Base-by-base conservation (phyloP, 2,888 invertebrate genomes). In the Cheilosia soror region DNA sequence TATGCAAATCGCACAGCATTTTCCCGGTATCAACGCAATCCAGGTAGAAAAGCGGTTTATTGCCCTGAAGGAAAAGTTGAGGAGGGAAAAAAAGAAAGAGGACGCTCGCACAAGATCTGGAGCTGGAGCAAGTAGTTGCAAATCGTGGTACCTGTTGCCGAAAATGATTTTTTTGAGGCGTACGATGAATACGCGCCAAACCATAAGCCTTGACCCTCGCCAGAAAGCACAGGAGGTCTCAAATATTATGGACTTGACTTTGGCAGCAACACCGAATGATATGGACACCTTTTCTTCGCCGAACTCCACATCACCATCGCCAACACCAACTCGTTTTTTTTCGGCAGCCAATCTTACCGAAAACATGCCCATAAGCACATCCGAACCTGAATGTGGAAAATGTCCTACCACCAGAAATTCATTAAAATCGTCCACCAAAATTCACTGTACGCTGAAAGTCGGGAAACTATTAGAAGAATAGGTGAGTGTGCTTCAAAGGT, bases 291-390 rank as follows among this genome's bases (percentile, higher is more conserved):
- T 9, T 40, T 40, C 9, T 40, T 40, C 7, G 40, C 7, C 9
- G 40, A 40, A 40, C 40, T 44, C 44, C 33, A 37, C 57, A 57
- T 37, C 57, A 44, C 44, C 44, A 44, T 44, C 44, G 15, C 57
- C 57, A 57, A 57, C 57, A 44, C 44, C 44, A 44, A n/a, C 4
- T 15, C 44, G 5, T n/a, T 29, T 29, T 29, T 2, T 5, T 29
- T 5, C 29, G 2, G 29, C 29, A 29, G 5, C 29, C 2, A 29
- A 29, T 5, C 29, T 29, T 5, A 2, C 5, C 5, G 29, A 29
- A 29, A 29, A 29, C 29, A 2, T 5, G 4, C 4, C 5, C 4
- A 29, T 29, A 29, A 44, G 13, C n/a, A 15, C 9, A 44, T 15
- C 44, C 3, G 29, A 29, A 2, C 4, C 4, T 5, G 29, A 29